Evolutionary conservation across 2,113 vertebrate genomes (phyloP).

Genomic region (Archocentrus centrarchus): DNA sequence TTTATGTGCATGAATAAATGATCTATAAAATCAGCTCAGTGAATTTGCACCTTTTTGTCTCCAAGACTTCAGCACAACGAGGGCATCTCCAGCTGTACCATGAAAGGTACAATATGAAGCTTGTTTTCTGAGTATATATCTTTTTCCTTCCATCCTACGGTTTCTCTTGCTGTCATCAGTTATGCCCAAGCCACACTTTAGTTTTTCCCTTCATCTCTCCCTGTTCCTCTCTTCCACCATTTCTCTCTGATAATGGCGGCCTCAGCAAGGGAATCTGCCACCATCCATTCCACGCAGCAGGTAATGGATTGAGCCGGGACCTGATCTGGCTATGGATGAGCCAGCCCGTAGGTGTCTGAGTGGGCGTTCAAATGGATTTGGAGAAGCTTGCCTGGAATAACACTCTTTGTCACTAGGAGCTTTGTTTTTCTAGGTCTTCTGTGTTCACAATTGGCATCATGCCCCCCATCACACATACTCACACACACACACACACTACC

Average conservation of each 20-base stretch:
- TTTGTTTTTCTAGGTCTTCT: conserved; percentile 55
- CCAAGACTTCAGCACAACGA: neutral
- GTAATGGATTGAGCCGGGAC: conserved; percentile 70
- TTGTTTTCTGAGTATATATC: neutral
- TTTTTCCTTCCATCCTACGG: conserved; percentile 2
- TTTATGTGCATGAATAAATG: too few species aligned
- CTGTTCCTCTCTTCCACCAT: conserved; percentile 41
- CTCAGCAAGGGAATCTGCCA: conserved; percentile 51
- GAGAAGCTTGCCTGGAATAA: conserved; percentile 67
- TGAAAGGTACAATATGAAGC: neutral
- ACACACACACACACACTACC: neutral
- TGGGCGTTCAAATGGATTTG: conserved; percentile 74
- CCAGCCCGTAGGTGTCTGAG: conserved; percentile 69
- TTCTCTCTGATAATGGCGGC: conserved; percentile 58
- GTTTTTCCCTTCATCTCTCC: conserved; percentile 54
- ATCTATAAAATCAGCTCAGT: too few species aligned
- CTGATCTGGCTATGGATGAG: conserved; percentile 73
- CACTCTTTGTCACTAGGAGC: conserved; percentile 58
- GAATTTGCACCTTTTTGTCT: neutral
- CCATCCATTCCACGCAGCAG: conserved; percentile 66
- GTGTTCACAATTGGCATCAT: neutral
- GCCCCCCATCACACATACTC: fast-evolving
- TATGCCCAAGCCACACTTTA: conserved; percentile 36
- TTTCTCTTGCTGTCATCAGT: conserved; percentile 36
- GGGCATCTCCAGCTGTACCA: neutral